phyloP scores from a whole-genome alignment of 2,797 vertebrate species.

The Heterohyrax brucei region DNA sequence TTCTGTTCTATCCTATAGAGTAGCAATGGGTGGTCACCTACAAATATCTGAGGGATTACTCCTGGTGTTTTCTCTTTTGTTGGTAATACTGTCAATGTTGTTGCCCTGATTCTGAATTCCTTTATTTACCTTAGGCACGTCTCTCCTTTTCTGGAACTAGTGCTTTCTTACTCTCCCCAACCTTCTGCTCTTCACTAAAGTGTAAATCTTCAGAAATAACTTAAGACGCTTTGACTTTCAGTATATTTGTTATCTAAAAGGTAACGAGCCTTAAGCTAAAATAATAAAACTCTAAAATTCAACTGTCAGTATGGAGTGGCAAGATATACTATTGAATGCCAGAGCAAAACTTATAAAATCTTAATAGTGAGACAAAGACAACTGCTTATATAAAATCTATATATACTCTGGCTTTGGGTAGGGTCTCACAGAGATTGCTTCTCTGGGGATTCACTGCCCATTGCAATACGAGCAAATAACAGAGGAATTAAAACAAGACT shows the following conservation, averaged over 20 bases:
- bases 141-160: background rate
- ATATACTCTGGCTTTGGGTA: background rate
- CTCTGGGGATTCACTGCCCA: background rate
- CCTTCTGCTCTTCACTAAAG: background rate
- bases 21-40: too few species aligned
- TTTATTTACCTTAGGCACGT: background rate
- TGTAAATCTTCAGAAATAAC: background rate
- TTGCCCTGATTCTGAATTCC: background rate
- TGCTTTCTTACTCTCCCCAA: background rate
- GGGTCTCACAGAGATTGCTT: background rate
- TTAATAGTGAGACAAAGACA: background rate
- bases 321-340: background rate
- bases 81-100: background rate
- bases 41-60: background rate
- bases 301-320: background rate
- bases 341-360: background rate
- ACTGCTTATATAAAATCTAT: background rate
- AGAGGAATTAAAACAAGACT: background rate
- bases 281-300: background rate
- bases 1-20: too few species aligned
- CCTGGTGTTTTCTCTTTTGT: background rate
- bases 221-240: background rate
- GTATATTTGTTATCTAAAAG: background rate
- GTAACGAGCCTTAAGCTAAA: conserved; percentile 43
- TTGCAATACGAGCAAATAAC: background rate